Base-by-base conservation (phyloP, 2,888 invertebrate genomes). In the Polia nebulosa region DNA sequence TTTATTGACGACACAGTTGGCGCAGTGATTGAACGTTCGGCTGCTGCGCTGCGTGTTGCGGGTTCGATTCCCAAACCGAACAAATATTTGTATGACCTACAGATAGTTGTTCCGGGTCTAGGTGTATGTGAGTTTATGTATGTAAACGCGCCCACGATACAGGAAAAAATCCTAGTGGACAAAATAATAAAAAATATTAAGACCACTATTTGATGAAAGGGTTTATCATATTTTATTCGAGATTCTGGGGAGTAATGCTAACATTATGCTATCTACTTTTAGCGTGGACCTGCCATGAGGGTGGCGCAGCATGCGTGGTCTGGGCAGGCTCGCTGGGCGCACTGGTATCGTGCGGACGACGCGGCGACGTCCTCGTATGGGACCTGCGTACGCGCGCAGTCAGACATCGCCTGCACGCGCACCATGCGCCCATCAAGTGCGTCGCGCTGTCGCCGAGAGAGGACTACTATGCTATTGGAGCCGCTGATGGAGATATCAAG, bases 381-480 rank as follows among this genome's bases (percentile, higher is more conserved):
- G 99, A 99, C 95, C 97, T 99, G 81, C 96, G 99, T 72, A 98
- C 99, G 92, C 97, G 99, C 82, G 97, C 97, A 63, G 96, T 99
- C 64, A 96, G 98, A 2, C 98, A 99, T 92, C 97, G 98, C 88
- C 98, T 93, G 82, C 91, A 96, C 96, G 99, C 99, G 73, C 99
- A 99, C 92, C 99, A 99, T 89, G 98, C 97, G 82, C 97, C 99
- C 69, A 98, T 99, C 86, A 99, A 99, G 96, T 99, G 99, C 92
- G 96, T 99, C 83, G 98, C 99, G 58, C 97, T 99, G 56, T 99
- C 99, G 96, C 99, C 99, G 0, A 97, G 98, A 68, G 99, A 99
- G 94, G 99, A 99, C 93, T 98, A 98, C 94, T 99, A 99, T 94
- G 99, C 99, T 25, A 99, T 99, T 58, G 99, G 99, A 20, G 98